phyloP scores from a whole-genome alignment of 2,888 invertebrate genomes.

The Cheilosia grossa region DNA sequence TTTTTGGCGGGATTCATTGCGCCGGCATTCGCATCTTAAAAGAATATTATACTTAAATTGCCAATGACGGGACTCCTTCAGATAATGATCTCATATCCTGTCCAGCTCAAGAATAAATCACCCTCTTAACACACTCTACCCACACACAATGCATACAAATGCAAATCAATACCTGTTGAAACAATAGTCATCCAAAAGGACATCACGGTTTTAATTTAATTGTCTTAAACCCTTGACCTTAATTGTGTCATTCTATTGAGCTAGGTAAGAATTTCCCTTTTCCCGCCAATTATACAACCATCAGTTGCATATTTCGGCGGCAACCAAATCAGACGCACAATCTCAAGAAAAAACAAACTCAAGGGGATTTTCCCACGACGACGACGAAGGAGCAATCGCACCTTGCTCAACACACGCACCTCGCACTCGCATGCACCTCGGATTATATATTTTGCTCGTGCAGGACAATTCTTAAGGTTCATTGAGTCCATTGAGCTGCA shows the following conservation, averaged over 20 bases:
- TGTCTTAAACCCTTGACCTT: conserved; percentile 37
- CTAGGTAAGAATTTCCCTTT: conserved; percentile 37
- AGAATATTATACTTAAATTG: background rate
- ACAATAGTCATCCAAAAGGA: conserved; percentile 2
- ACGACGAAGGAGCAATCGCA: conserved; percentile 50
- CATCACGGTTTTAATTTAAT: conserved; percentile 25
- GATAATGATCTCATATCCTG: conserved; percentile 65
- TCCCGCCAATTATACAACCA: conserved; percentile 49
- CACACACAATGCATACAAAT: background rate
- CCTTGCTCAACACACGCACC: conserved; percentile 73
- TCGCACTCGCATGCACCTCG: conserved; percentile 63
- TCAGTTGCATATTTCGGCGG: conserved; percentile 63
- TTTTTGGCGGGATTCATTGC: conserved; percentile 32
- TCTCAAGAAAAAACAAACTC: conserved; percentile 6
- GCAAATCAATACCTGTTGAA: background rate
- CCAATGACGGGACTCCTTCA: conserved; percentile 31
- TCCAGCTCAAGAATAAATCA: conserved; percentile 42
- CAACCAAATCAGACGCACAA: conserved; percentile 51
- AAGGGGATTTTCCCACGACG: conserved; percentile 55
- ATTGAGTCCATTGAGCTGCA: conserved; percentile 59
- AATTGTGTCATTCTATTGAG: conserved; percentile 13
- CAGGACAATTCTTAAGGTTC: conserved; percentile 70
- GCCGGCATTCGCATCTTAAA: background rate
- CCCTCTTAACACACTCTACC: background rate
- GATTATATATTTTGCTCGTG: conserved; percentile 39